phyloP scores from a whole-genome alignment of 2,797 vertebrate genomes.

The Amazonetta brasiliensis region DNA sequence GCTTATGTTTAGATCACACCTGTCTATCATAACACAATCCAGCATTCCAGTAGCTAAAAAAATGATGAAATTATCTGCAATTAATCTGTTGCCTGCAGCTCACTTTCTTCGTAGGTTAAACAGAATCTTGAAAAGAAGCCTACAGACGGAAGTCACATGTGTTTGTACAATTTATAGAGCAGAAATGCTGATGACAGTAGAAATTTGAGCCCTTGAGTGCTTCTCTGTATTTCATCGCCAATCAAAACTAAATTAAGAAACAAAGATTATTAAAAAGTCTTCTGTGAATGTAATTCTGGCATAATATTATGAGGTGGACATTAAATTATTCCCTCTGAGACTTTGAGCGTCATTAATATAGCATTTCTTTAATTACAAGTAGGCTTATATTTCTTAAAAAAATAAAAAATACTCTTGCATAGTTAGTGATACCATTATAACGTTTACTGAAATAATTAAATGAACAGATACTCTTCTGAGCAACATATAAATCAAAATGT shows the following conservation, averaged over 20 bases:
- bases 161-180: constrained; percentile 77
- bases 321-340: constrained; percentile 77
- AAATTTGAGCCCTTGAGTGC: constrained; percentile 83
- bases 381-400: constrained; percentile 70
- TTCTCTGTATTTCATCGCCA: constrained; percentile 83
- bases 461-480: constrained; percentile 60
- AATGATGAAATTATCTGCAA: constrained; percentile 63
- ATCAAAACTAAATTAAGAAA: constrained; percentile 90
- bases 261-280: constrained; percentile 85
- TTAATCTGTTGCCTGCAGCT: constrained; percentile 54
- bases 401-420: constrained; percentile 56
- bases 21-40: neutral
- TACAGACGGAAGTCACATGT: constrained; percentile 37
- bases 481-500: constrained; percentile 54
- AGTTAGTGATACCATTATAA: constrained; percentile 66
- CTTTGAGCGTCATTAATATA: constrained; percentile 72
- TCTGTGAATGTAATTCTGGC: constrained; percentile 76
- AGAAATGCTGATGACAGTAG: constrained; percentile 84
- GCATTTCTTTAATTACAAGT: constrained; percentile 80
- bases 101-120: constrained; percentile 61
- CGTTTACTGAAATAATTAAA: constrained; percentile 79
- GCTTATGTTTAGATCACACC: constrained; percentile 46
- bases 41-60: constrained; percentile 45
- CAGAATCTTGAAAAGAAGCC: constrained; percentile 64
- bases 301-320: constrained; percentile 78